These are phyloP conservation scores for Lepetodrilus schrolli DNA, from an alignment of 2,888 invertebrate species.

Conservation along the genomic window DNA sequence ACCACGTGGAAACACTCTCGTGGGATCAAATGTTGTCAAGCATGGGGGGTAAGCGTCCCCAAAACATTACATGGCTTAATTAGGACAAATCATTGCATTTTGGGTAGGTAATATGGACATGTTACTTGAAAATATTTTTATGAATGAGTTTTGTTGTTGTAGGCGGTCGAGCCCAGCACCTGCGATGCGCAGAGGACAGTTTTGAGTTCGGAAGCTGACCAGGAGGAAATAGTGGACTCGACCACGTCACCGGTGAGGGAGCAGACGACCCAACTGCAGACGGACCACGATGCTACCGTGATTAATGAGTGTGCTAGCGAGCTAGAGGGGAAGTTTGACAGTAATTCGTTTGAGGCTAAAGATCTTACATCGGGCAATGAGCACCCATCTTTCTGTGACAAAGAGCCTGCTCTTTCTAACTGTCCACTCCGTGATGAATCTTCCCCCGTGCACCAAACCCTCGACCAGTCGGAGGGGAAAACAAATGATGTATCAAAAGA, in stretches of 20 bases:
- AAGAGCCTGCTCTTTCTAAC: conserved; percentile 6
- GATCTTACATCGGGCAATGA: conserved; percentile 27
- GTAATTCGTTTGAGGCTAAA: conserved; percentile 30
- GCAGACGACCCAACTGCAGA: neutral
- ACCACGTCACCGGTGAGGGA: conserved; percentile 7
- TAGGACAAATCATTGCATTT: too few relatives aligned
- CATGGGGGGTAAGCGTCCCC: too few relatives aligned
- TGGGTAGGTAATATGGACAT: too few relatives aligned
- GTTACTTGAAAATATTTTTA: too few relatives aligned
- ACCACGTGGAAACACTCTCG: neutral
- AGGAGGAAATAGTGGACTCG: conserved; percentile 18
- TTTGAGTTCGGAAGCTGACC: neutral
- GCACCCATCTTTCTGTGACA: conserved; percentile 17
- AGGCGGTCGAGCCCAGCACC: neutral
- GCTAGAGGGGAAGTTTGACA: conserved; percentile 30
- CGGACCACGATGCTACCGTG: conserved; percentile 5
- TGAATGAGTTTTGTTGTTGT: neutral
- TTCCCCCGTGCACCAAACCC: conserved; percentile 19
- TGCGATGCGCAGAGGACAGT: conserved; percentile 17
- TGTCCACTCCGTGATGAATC: conserved; percentile 21
- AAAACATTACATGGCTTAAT: too few relatives aligned
- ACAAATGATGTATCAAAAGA: conserved; percentile 49
- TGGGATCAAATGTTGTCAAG: neutral
- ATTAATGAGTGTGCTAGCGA: conserved; percentile 6
- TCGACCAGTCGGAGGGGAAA: conserved; percentile 20